phyloP scores from a whole-genome alignment of 2,113 vertebrate species.

The Progne subis region DNA sequence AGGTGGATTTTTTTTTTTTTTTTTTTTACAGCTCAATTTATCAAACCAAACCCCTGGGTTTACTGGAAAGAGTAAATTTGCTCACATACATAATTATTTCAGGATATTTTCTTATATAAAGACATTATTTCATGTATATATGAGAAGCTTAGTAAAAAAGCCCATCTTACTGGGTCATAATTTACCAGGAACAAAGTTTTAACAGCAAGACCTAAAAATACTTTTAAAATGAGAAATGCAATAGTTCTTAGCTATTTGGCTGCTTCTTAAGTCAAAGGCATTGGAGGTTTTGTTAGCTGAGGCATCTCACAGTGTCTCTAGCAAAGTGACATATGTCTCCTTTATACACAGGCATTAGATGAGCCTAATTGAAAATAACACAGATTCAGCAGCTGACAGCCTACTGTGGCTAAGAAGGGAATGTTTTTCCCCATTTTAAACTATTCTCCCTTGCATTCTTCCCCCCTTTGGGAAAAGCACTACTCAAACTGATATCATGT shows the following conservation, averaged over 20 bases:
- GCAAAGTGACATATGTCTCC: conserved; percentile 31
- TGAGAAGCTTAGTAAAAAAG: conserved; percentile 2
- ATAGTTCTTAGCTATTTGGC: not conserved
- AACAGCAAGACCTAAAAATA: not conserved
- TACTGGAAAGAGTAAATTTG: not conserved
- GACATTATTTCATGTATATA: not conserved
- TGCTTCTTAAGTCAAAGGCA: not conserved
- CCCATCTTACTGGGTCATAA: not conserved
- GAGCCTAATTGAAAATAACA: conserved; percentile 56
- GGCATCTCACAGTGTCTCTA: not conserved
- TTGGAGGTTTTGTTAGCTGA: conserved; percentile 4
- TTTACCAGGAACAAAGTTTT: not conserved
- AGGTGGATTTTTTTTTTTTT: not conserved
- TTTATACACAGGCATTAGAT: conserved; percentile 12
- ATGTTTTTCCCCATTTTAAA: not conserved
- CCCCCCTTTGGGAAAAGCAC: not conserved
- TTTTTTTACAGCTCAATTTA: not conserved
- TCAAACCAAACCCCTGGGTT: not conserved
- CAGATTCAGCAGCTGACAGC: conserved; percentile 39
- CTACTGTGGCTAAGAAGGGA: not conserved
- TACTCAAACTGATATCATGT: not conserved
- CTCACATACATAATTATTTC: not conserved
- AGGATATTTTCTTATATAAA: not conserved
- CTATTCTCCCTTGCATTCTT: not conserved
- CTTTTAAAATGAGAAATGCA: conserved; percentile 7